Conservation (phyloP, 2,113 vertebrate genomes). For the Typhlomys cinereus region DNA sequence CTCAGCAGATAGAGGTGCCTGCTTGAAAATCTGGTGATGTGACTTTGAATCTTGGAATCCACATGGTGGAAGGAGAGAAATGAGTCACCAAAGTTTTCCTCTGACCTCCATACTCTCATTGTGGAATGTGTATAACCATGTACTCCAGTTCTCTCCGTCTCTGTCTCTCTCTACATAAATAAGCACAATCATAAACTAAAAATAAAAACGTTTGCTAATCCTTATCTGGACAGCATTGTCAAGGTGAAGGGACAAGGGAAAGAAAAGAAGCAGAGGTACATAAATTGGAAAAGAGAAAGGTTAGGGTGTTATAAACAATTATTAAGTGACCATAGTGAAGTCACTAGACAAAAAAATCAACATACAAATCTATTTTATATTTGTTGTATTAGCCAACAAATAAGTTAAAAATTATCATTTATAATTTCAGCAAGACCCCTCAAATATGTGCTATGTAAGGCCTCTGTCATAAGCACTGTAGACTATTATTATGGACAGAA, state of each 20-base stretch:
- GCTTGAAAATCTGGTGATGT: no score
- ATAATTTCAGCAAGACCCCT: neutral
- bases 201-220: no score
- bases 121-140: no score
- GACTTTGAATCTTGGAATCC: no score
- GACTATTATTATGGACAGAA: neutral
- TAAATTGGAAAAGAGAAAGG: neutral
- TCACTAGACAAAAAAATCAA: neutral
- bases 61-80: no score
- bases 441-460: neutral
- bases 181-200: no score
- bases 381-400: neutral
- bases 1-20: no score
- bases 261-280: neutral
- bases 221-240: neutral
- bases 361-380: neutral
- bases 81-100: no score
- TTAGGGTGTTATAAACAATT: neutral
- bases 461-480: neutral
- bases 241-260: neutral
- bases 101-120: no score
- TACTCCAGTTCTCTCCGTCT: no score
- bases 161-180: no score
- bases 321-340: neutral
- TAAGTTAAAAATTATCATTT: neutral